Evolutionary conservation across 2,888 invertebrate genomes (phyloP), one percentile per base, ranked within the genome.

Genomic region (Cephonodes hylas): DNA sequence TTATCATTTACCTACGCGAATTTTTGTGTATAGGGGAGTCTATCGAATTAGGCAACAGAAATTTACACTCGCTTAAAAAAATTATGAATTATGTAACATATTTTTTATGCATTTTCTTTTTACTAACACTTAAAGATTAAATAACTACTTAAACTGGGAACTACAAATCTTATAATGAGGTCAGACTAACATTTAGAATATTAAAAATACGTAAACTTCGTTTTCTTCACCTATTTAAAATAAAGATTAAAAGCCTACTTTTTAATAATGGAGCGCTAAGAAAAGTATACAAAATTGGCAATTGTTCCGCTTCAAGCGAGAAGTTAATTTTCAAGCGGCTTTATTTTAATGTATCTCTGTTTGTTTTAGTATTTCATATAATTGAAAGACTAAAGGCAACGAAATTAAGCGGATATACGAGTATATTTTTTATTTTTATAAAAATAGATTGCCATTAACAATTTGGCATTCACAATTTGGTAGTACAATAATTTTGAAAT

Each of bases 321-420:
- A 4, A 3, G 8, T 1, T 53, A 53, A 53, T 53, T 31, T 27
- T 10, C n/a, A 18, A 18, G 18, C 15, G 18, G 53, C 31, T 31
- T 64, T 64, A 31, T 31, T 53, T 53, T 53, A 53, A 53, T 53
- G 53, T 53, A 31, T 31, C 53, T 5, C 3, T 53, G 53, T 53
- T 53, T 53, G 53, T 31, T 10, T 53, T 53, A 31, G 53, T 18
- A 53, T 53, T 10, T 18, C 18, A 18, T 31, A 18, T 53, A 53
- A 53, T 53, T 53, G 27, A 31, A 53, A 31, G 53, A 31, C 31
- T 31, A 45, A 23, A 20, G 18, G 8, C 27, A 15, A 10, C 27
- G 27, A 10, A 15, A 31, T 27, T 18, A 45, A 45, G 23, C 13
- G 2, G 22, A 31, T 53, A n/a, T n/a, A n/a, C n/a, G n/a, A n/a